These are phyloP conservation scores for Odobenus rosmarus DNA, from an alignment of 2,113 vertebrate genomes.

Conservation along the genomic window DNA sequence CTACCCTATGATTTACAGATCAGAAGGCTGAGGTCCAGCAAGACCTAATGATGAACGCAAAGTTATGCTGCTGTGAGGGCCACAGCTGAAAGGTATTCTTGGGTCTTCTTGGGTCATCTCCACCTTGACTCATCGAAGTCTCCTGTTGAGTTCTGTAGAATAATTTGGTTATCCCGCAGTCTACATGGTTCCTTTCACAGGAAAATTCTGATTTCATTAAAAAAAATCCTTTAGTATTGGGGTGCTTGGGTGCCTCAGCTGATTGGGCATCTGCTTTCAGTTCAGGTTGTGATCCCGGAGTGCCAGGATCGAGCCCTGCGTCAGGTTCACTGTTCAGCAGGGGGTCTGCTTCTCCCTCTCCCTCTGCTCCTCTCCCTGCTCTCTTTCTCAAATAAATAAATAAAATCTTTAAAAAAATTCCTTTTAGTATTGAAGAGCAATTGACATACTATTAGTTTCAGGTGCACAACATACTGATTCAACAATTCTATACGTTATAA, in stretches of 20 bases:
- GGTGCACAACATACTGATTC: not conserved
- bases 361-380: not conserved
- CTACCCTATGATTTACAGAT: not conserved
- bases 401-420: not conserved
- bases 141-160: not conserved
- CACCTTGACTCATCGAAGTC: not conserved
- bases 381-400: not conserved
- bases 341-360: not conserved
- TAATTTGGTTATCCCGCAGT: not conserved
- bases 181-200: not conserved
- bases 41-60: not conserved
- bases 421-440: not conserved
- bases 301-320: not conserved
- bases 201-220: not conserved
- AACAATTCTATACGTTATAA: not conserved
- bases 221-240: not conserved
- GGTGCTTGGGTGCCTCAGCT: not conserved
- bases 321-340: not conserved
- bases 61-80: not conserved
- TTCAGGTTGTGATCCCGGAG: not conserved
- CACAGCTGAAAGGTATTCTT: not conserved
- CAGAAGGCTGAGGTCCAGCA: not conserved
- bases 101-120: not conserved
- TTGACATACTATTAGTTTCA: not conserved
- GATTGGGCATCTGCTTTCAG: not conserved